Conservation (phyloP, 2,113 vertebrate genomes). For the Cyanoramphus novaezelandiae region DNA sequence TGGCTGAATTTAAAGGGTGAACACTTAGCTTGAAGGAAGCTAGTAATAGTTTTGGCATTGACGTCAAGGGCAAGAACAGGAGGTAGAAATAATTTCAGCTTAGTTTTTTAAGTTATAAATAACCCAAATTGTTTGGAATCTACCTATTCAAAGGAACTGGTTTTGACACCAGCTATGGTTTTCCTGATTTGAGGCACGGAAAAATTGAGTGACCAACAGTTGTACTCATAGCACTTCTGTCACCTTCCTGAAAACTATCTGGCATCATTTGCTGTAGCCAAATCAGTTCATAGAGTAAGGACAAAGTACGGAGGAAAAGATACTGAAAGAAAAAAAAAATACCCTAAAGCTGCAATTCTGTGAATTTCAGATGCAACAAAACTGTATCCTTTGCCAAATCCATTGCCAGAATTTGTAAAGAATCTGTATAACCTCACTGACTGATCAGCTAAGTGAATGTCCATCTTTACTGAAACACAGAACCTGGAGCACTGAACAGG, state of each 20-base stretch:
- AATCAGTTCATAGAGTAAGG: not conserved
- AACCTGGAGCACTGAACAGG: not conserved
- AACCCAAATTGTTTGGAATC: not conserved
- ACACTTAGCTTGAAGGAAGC: not conserved
- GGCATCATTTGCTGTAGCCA: not conserved
- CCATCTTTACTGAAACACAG: not conserved
- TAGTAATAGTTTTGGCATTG: not conserved
- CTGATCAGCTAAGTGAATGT: not conserved
- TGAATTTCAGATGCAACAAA: not conserved
- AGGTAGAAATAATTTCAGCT: slow-evolving; percentile 11
- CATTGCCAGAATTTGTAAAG: not conserved
- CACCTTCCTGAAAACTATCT: not conserved
- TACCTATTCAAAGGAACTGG: not conserved
- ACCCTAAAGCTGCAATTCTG: not conserved
- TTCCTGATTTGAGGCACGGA: not conserved
- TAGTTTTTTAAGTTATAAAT: slow-evolving; percentile 20
- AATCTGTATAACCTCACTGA: not conserved
- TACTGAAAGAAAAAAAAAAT: not conserved
- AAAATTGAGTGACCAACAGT: not conserved
- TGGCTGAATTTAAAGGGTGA: not conserved
- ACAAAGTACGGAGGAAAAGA: not conserved
- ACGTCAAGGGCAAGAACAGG: not conserved
- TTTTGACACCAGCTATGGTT: not conserved
- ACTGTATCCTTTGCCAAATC: not conserved
- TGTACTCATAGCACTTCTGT: not conserved